A percentile compares a stretch with the other conserved stretches of the same genome.
phyloP scores from a whole-genome alignment of 2,113 vertebrate genomes.

The Mastomys natalensis region DNA sequence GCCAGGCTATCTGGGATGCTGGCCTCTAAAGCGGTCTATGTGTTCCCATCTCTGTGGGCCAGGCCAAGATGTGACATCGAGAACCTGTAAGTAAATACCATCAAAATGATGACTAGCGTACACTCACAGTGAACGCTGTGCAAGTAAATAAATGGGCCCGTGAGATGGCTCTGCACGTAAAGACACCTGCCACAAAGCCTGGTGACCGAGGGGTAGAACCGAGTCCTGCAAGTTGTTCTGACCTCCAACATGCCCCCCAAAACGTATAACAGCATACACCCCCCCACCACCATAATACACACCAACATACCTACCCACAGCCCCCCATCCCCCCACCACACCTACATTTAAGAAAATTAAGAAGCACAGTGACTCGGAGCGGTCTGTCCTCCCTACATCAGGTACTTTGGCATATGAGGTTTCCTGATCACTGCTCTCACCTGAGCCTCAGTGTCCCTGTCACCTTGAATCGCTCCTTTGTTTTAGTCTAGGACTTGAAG shows the following conservation, averaged over 20 bases:
- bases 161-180: neutral
- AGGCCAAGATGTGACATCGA: neutral
- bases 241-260: neutral
- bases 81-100: neutral
- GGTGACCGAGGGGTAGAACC: neutral
- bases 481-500: conserved; percentile 12
- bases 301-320: neutral
- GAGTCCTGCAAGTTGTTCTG: neutral
- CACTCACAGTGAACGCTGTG: neutral
- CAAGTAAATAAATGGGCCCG: no score
- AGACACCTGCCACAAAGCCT: neutral
- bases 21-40: neutral
- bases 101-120: neutral
- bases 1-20: neutral
- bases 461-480: neutral
- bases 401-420: neutral
- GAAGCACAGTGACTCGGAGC: no score
- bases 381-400: neutral
- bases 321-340: neutral
- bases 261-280: neutral
- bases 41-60: neutral
- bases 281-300: neutral
- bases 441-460: neutral
- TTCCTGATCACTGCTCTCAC: neutral
- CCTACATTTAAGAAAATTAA: neutral